Evolutionary conservation across 1,140 invertebrate species (phyloP), one percentile per base, ranked within the genome.

Genomic region (Trichonephila clavipes): DNA sequence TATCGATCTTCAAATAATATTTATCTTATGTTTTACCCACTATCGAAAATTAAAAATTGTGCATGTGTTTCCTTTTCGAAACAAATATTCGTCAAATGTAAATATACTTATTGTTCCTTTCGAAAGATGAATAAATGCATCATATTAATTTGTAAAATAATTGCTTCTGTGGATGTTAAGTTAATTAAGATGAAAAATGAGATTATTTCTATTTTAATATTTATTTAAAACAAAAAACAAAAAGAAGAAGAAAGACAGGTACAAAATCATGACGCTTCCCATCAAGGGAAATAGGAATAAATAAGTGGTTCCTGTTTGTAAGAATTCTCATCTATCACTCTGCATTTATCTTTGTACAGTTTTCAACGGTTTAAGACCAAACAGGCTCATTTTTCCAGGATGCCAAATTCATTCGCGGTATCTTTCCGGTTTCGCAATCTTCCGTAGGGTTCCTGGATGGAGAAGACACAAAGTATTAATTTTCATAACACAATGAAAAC

Each of bases 321-420:
- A 6, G 18, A 64, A 21, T 19, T 64, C 18, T 64, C 51, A 64
- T 64, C 62, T 18, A 21, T 64, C 21, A 64, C 16, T 64, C 5
- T 19, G 62, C 62, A 19, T 64, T 18, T 64, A 21, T 21, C 62
- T 51, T 51, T 51, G 51, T 51, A 51, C 51, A 12, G 51, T 51
- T 10, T 51, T 51, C 51, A 51, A 69, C 7, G 7, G 1, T 85
- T 90, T 28, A 94, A 58, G 94, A 28, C 94, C 94, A 94, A 8
- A 94, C 94, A 8, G 94, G 94, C 1, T 94, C 94, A 58, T 94
- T 94, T 44, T 82, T 90, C 94, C 94, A 94, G 34, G 62, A 14
- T n/a, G n/a, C 18, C n/a, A 94, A n/a, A 69, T 58, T 86, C 81
- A 94, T 90, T 58, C 40, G 24, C 10, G 82, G 94, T 21, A 94